These are phyloP conservation scores for Rhinolophus sinicus DNA, from an alignment of 2,113 vertebrate genomes.

Conservation along the genomic window DNA sequence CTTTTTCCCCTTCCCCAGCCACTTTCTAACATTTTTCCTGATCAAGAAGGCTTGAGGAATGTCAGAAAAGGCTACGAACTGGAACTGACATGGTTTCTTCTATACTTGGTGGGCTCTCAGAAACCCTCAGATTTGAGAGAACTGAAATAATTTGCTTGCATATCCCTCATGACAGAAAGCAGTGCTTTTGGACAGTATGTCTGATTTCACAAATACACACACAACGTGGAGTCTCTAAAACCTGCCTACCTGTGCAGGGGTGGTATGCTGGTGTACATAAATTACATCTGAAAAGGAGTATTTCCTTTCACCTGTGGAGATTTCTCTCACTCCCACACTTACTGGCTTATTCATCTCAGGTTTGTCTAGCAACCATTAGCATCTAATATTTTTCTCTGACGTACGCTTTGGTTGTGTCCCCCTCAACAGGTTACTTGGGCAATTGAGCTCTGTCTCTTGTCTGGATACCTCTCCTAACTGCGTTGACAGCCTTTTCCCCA, in stretches of 20 bases:
- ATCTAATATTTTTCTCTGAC: background rate
- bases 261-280: background rate
- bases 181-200: background rate
- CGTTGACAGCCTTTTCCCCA: background rate
- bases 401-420: background rate
- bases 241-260: background rate
- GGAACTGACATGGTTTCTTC: background rate
- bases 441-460: background rate
- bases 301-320: background rate
- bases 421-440: background rate
- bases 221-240: background rate
- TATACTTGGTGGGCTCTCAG: background rate
- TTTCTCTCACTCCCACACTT: background rate
- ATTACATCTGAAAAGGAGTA: background rate
- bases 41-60: background rate
- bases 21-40: background rate
- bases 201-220: background rate
- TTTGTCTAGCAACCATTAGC: background rate
- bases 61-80: background rate
- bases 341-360: background rate
- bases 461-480: background rate
- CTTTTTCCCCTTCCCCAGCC: background rate
- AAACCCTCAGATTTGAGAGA: background rate
- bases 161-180: background rate
- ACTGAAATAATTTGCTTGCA: background rate